phyloP scores from a whole-genome alignment of 2,113 vertebrate species.

The Trematocara stigmaticum region DNA sequence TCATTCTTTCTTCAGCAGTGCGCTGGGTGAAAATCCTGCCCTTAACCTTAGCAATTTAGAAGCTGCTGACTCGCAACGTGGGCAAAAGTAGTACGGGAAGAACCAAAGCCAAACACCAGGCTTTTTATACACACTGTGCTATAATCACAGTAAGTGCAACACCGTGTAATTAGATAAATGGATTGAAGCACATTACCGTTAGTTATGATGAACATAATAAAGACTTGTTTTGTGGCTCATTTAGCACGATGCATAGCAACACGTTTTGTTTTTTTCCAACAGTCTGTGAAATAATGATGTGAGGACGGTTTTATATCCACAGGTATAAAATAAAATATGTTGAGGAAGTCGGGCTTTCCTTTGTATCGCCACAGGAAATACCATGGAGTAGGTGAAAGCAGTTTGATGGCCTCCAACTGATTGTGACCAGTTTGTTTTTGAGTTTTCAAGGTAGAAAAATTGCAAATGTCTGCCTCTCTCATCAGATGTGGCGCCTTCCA shows the following conservation, averaged over 20 bases:
- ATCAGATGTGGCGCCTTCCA: neutral
- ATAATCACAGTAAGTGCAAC: neutral
- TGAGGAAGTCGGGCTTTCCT: conserved; percentile 12
- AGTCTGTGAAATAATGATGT: neutral
- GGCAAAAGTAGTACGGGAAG: neutral
- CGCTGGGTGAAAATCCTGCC: neutral
- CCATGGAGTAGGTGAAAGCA: neutral
- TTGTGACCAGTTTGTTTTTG: neutral
- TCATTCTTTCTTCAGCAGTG: neutral
- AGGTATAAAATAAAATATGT: neutral
- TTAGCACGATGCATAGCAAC: neutral
- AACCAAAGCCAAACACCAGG: neutral
- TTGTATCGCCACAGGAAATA: conserved; percentile 19
- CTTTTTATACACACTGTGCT: neutral
- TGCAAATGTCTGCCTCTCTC: neutral
- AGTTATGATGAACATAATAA: neutral
- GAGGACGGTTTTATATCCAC: neutral
- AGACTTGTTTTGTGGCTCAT: neutral
- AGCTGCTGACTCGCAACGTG: conserved; percentile 4
- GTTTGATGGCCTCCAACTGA: neutral
- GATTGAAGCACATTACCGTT: neutral
- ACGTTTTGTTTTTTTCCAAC: neutral
- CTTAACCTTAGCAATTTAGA: neutral
- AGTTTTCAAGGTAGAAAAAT: neutral
- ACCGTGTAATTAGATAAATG: neutral